These are phyloP conservation scores for Apamea anceps DNA, from an alignment of 2,888 invertebrate species.

Conservation along the genomic window DNA sequence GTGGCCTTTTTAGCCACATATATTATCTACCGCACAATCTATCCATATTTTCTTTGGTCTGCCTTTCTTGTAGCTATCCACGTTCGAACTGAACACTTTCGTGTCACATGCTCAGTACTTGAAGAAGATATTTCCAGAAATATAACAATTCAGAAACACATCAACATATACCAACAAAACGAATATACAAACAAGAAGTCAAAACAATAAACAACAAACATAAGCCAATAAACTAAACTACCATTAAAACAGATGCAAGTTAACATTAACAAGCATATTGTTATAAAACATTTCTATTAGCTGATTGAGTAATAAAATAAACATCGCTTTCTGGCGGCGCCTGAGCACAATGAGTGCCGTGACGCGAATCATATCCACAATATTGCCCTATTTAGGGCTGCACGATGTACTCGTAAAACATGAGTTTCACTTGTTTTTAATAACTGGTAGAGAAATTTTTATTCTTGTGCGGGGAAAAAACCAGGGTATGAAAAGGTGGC, in stretches of 20 bases:
- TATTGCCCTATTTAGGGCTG: conserved; percentile 64
- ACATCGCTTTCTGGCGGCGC: conserved; percentile 64
- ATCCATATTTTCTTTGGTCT: not conserved
- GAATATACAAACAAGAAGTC: not conserved
- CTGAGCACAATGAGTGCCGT: conserved; percentile 71
- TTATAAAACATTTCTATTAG: conserved; percentile 67
- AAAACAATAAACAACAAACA: conserved; percentile 25
- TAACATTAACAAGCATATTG: conserved; percentile 61
- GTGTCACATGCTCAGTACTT: not conserved
- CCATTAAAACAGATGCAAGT: conserved; percentile 53
- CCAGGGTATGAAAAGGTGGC: not conserved
- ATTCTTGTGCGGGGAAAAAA: not conserved
- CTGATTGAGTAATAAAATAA: conserved; percentile 67
- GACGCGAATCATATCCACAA: conserved; percentile 77
- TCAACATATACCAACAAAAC: too few relatives aligned
- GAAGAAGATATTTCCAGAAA: not conserved
- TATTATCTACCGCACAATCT: not conserved
- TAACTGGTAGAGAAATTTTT: not conserved
- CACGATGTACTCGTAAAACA: conserved; percentile 13
- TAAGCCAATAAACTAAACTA: conserved; percentile 39
- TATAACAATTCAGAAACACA: not conserved
- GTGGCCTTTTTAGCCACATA: too few relatives aligned
- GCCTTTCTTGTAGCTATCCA: not conserved
- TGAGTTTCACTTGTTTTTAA: not conserved
- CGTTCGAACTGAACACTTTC: not conserved